phyloP scores from a whole-genome alignment of 2,113 vertebrate genomes.

The Climacteris rufus region DNA sequence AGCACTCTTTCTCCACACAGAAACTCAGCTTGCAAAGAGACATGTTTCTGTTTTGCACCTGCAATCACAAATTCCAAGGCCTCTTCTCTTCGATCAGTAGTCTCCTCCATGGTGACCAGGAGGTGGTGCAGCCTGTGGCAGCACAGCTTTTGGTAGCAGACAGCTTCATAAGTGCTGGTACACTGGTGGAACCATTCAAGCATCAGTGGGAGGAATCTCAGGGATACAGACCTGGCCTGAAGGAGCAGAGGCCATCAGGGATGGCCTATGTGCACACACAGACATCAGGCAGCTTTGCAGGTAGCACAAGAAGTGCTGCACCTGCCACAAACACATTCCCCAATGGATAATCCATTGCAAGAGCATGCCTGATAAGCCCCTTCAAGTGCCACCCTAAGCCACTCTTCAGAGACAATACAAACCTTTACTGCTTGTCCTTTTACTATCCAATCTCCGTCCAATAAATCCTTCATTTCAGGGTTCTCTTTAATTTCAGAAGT shows the following conservation, averaged over 20 bases:
- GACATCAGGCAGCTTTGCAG: not conserved
- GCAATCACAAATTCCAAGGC: not conserved
- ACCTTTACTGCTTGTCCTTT: not conserved
- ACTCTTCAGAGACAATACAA: not conserved
- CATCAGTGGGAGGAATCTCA: not conserved
- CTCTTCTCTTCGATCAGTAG: not conserved
- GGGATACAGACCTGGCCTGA: not conserved
- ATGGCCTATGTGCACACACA: no score
- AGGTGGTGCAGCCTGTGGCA: not conserved
- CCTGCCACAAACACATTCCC: accelerated
- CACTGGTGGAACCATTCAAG: not conserved
- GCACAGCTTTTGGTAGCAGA: not conserved
- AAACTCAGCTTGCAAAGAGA: not conserved
- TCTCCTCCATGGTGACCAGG: not conserved
- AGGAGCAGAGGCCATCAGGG: not conserved
- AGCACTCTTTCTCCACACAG: not conserved
- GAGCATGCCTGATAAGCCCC: not conserved
- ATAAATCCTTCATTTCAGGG: not conserved
- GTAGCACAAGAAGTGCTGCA: not conserved
- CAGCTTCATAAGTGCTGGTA: not conserved
- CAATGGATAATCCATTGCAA: accelerated
- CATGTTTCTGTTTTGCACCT: not conserved
- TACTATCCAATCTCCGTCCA: not conserved
- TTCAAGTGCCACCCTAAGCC: not conserved
- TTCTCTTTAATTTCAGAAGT: not conserved